Evolutionary conservation across 2,797 vertebrate species (phyloP).

Genomic region (Anguilla pacifica): DNA sequence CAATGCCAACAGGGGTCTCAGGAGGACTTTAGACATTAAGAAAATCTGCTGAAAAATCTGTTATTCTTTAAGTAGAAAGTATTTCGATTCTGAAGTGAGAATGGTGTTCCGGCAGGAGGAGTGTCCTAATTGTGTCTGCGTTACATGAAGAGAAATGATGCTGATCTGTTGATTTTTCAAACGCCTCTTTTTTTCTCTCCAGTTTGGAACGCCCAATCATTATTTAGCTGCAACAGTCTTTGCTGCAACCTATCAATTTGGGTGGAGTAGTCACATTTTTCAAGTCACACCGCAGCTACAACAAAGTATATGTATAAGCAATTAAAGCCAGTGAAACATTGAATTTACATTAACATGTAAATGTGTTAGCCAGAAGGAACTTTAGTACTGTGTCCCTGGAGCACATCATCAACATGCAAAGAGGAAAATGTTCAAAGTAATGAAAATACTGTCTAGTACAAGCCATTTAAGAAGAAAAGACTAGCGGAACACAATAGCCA

Average conservation of each 20-base stretch:
- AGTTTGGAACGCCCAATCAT: neutral
- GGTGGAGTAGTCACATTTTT: neutral
- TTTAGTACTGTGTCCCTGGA: neutral
- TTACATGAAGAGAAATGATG: neutral
- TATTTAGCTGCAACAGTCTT: neutral
- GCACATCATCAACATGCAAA: neutral
- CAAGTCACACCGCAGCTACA: neutral
- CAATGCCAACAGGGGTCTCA: neutral
- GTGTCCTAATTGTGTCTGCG: neutral
- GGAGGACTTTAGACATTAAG: neutral
- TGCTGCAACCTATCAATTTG: no score
- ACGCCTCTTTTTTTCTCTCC: neutral
- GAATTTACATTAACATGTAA: conserved; percentile 6
- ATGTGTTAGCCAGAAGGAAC: neutral
- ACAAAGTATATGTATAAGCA: neutral
- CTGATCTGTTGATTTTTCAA: neutral
- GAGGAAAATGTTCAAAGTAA: neutral
- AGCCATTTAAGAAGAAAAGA: neutral
- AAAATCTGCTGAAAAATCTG: neutral
- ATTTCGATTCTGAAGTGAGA: neutral
- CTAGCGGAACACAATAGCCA: neutral
- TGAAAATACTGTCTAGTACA: neutral
- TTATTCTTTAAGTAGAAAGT: neutral
- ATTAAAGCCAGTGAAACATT: neutral
- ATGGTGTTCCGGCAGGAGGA: neutral